These are phyloP conservation scores for Polypterus senegalus DNA, from an alignment of 2,113 vertebrate species.

Conservation along the genomic window DNA sequence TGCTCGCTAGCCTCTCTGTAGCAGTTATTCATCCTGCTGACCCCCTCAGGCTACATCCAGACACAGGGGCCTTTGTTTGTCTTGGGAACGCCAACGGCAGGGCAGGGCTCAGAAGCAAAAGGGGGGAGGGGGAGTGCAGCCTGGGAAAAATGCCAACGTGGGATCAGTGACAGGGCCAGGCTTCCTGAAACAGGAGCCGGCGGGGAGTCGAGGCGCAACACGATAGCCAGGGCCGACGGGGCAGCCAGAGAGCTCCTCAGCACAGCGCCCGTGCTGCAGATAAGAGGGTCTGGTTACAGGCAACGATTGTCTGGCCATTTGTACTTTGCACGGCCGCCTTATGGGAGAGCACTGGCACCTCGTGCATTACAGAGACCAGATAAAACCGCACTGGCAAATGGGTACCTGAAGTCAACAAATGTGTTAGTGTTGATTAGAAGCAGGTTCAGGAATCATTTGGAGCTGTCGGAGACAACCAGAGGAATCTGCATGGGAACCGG, in stretches of 20 bases:
- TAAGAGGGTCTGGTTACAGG: background rate
- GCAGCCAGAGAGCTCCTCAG: background rate
- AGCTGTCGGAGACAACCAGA: too few species aligned
- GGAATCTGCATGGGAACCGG: too few species aligned
- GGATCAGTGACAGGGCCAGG: conserved; percentile 28
- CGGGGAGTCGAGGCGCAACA: conserved; percentile 13
- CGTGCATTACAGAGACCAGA: background rate
- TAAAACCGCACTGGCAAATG: background rate
- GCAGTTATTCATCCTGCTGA: conserved; percentile 26
- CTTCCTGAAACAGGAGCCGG: conserved; percentile 30
- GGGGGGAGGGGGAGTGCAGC: conserved; percentile 19
- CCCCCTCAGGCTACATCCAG: conserved; percentile 24
- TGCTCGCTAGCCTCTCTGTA: conserved; percentile 13
- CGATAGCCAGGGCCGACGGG: background rate
- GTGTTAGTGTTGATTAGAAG: too few species aligned
- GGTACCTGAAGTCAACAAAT: background rate
- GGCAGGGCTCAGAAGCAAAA: conserved; percentile 14
- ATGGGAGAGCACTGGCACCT: background rate
- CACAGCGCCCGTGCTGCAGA: background rate
- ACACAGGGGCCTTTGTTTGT: conserved; percentile 17
- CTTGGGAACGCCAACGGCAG: conserved; percentile 12
- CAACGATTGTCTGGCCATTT: too few species aligned
- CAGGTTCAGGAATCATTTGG: too few species aligned
- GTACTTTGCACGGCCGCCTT: background rate
- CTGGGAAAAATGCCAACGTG: conserved; percentile 38